These are phyloP conservation scores for Bradypodion pumilum DNA, from an alignment of 2,797 vertebrate genomes.

Conservation along the genomic window DNA sequence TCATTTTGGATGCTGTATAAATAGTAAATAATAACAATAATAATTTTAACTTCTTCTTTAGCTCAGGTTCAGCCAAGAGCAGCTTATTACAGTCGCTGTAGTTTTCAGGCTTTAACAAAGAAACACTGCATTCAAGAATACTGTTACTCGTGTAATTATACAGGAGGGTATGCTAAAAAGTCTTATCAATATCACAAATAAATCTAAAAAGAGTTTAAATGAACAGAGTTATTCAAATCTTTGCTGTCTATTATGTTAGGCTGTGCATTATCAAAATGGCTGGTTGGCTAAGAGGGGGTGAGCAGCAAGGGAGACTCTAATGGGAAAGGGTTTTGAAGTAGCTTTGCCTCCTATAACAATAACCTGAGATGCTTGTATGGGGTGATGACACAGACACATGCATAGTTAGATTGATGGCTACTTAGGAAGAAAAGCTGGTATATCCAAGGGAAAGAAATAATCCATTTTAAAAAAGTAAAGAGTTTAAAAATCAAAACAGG, in stretches of 20 bases:
- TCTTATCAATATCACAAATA: constrained; percentile 49
- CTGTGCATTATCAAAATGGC: constrained; percentile 41
- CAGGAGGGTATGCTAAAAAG: constrained; percentile 40
- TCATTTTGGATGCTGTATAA: not conserved
- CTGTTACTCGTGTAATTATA: constrained; percentile 44
- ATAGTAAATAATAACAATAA: constrained; percentile 21
- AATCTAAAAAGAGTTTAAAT: constrained; percentile 50
- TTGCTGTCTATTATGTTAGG: constrained; percentile 37
- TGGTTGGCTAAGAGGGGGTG: not conserved
- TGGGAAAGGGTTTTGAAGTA: constrained; percentile 18
- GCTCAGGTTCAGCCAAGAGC: not conserved
- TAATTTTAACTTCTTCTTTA: constrained; percentile 13
- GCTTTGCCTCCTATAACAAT: not conserved
- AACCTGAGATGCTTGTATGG: not conserved
- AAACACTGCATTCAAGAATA: constrained; percentile 24
- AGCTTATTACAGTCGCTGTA: constrained; percentile 4
- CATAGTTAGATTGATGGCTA: not conserved
- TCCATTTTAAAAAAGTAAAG: not conserved
- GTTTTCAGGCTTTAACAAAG: constrained; percentile 26
- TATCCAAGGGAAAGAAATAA: not conserved
- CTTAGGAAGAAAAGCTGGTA: not conserved
- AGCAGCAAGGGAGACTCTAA: constrained; percentile 30
- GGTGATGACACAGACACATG: not conserved
- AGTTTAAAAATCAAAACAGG: not conserved
- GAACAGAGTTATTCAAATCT: constrained; percentile 34